phyloP scores from a whole-genome alignment of 2,113 vertebrate species.

The Podilymbus podiceps region DNA sequence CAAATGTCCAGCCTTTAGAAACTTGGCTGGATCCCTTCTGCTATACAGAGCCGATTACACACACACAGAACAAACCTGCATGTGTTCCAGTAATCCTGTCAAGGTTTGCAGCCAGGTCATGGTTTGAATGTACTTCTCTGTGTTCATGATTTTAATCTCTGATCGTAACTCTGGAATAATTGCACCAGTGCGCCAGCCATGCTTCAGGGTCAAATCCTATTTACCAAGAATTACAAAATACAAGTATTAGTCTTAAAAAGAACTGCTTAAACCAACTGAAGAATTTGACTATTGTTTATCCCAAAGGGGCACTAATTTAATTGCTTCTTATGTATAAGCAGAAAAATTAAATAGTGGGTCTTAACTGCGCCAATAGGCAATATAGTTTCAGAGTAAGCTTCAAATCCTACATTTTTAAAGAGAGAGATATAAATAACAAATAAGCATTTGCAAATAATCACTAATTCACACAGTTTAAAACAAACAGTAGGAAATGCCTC shows the following conservation, averaged over 20 bases:
- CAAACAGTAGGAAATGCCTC: neutral
- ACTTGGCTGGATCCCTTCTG: neutral
- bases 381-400: neutral
- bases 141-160: conserved; percentile 98
- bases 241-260: neutral
- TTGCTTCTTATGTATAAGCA: neutral
- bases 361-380: neutral
- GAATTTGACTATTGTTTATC: neutral
- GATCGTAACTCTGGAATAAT: conserved; percentile 95
- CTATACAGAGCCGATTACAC: neutral
- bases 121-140: conserved; percentile 87
- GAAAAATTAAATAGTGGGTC: neutral
- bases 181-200: conserved; percentile 96
- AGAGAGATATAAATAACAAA: neutral
- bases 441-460: neutral
- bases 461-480: neutral
- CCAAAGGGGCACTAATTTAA: neutral
- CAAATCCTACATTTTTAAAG: neutral
- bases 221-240: conserved; percentile 2
- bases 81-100: conserved; percentile 91
- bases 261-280: neutral
- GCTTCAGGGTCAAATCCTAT: conserved; percentile 96
- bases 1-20: neutral
- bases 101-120: conserved; percentile 94
- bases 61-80: conserved; percentile 87